These are phyloP conservation scores for Opisthograptis luteolata DNA, from an alignment of 2,888 invertebrate genomes.

Conservation along the genomic window DNA sequence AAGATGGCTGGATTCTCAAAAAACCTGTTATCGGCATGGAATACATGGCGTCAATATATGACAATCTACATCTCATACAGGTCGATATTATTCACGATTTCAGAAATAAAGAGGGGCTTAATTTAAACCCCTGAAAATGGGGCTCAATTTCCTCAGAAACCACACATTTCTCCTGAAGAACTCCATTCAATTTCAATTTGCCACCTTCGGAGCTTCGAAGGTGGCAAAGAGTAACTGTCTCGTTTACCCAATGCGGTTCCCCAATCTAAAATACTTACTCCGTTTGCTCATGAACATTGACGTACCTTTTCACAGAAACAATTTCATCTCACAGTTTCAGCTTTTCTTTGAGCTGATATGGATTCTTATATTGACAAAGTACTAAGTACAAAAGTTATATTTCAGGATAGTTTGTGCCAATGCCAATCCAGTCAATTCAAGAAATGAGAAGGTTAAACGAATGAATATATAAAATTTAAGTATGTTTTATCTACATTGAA, in stretches of 20 bases:
- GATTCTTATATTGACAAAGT: conserved; percentile 9
- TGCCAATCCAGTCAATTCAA: conserved; percentile 22
- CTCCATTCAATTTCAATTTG: conserved; percentile 72
- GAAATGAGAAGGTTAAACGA: conserved; percentile 32
- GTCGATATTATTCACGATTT: conserved; percentile 13
- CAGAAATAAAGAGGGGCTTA: background rate
- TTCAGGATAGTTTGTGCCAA: conserved; percentile 7
- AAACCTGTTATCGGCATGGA: too few relatives aligned
- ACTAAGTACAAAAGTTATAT: background rate
- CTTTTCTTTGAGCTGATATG: background rate
- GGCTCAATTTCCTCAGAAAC: conserved; percentile 26
- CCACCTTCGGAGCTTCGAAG: conserved; percentile 49
- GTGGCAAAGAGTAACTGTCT: conserved; percentile 60
- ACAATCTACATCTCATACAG: too few relatives aligned
- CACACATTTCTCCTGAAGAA: conserved; percentile 50
- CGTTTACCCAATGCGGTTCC: conserved; percentile 48
- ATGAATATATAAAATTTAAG: conserved; percentile 39
- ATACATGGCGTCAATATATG: too few relatives aligned
- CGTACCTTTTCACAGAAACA: conserved; percentile 8
- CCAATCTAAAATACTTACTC: conserved; percentile 9
- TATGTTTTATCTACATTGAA: too few relatives aligned
- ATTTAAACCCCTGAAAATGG: conserved; percentile 13
- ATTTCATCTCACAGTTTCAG: background rate
- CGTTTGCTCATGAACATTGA: background rate
- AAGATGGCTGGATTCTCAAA: too few relatives aligned